phyloP scores from a whole-genome alignment of 2,113 vertebrate genomes.

The Pteronura brasiliensis region DNA sequence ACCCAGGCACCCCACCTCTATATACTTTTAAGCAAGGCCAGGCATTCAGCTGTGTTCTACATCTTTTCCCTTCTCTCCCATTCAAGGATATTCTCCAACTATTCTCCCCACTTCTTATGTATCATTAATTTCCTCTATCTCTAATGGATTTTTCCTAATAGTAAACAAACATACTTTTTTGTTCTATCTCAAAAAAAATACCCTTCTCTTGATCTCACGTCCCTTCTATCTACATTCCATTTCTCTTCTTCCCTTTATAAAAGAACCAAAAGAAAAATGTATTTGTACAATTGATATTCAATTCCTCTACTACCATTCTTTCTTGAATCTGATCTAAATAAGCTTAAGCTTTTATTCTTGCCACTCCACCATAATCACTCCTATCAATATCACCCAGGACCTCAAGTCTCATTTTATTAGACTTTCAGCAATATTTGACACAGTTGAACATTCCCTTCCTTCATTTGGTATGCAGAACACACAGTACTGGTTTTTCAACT shows the following conservation, averaged over 20 bases:
- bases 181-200: neutral
- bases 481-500: neutral
- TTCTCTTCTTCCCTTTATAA: constrained; percentile 17
- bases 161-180: constrained; percentile 1
- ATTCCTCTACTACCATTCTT: neutral
- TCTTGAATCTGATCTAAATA: neutral
- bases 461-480: neutral
- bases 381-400: neutral
- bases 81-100: neutral
- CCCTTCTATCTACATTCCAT: neutral
- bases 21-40: neutral
- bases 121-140: neutral
- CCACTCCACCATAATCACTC: neutral
- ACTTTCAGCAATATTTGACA: neutral
- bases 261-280: neutral
- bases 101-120: neutral
- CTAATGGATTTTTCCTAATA: neutral
- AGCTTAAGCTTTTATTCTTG: constrained; percentile 15
- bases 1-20: too few species aligned
- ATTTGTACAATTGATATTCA: neutral
- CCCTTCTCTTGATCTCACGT: neutral
- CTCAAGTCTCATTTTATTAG: constrained; percentile 4
- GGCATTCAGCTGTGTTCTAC: neutral
- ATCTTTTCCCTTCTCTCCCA: neutral
- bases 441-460: neutral